Base-by-base conservation (phyloP, 2,797 vertebrate species). In the Brachymystax lenok region DNA sequence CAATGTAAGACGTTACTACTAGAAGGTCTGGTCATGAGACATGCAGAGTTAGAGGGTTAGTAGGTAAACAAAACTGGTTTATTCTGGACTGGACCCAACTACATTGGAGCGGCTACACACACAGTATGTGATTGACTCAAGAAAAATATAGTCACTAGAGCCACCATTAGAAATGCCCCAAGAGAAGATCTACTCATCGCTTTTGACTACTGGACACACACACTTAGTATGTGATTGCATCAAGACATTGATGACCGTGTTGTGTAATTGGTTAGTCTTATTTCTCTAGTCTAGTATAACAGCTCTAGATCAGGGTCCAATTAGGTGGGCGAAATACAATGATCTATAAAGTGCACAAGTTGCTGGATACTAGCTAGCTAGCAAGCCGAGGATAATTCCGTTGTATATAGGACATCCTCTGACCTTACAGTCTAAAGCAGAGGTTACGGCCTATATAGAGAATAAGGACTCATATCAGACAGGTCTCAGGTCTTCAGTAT, bases 281-380 rank as follows among this genome's bases (percentile, higher is more conserved):
- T 67, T 67, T 67, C 64, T 19, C 35, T 19, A 8, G 56, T 61
- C 21, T 28, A 69, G 13, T 40, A 21, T 28, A 64, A 64, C n/a
- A 83, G 28, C 14, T 75, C 3, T 46, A 3, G 71, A 78, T 79
- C 67, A 2, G 10, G 75, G 77, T 83, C 76, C 75, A 81, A 64
- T 63, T 56, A 69, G 74, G 74, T 52, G 4, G 35, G 69, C 73
- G 40, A 86, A 91, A 87, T 77, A 89, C 85, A 78, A 67, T 68
- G 75, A 78, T 85, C 51, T 86, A 83, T 93, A 93, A 93, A 94
- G 93, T 94, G 93, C 93, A 89, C 85, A 51, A 82, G 80, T 81
- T 74, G 69, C 82, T 85, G 82, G 66, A 82, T 46, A 63, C 84
- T 83, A 85, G 81, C 88, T 77, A 52, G 70, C 77, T 63, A 63